Conservation (phyloP, 2,797 vertebrate genomes). For the Hapalemur alaotrensis region DNA sequence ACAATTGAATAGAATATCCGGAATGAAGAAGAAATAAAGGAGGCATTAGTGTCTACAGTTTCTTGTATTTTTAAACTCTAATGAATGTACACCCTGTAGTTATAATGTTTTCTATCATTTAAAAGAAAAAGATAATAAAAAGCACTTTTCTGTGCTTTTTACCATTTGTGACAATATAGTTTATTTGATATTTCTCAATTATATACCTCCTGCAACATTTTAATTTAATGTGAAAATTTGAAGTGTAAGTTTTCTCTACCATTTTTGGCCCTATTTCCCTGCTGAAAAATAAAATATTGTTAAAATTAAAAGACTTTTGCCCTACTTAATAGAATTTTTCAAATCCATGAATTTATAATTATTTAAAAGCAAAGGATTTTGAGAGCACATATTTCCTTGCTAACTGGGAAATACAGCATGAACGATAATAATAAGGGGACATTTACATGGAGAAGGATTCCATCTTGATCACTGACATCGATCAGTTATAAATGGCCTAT, state of each 20-base stretch:
- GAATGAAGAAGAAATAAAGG: constrained; percentile 71
- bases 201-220: neutral
- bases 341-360: neutral
- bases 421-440: neutral
- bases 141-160: neutral
- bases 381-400: neutral
- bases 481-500: neutral
- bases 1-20: constrained; percentile 73
- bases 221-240: neutral
- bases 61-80: constrained; percentile 78
- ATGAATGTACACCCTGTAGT: constrained; percentile 73
- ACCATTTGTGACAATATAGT: neutral
- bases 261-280: neutral
- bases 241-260: neutral
- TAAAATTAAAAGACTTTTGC: neutral
- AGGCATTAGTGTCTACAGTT: constrained; percentile 72
- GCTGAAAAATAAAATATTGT: neutral
- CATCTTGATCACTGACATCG: neutral
- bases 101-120: constrained; percentile 41
- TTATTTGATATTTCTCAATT: neutral
- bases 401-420: neutral
- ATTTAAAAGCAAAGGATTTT: neutral
- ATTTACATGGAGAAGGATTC: neutral
- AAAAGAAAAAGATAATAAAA: constrained; percentile 19
- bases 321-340: neutral